Evolutionary conservation across 2,888 invertebrate species (phyloP).

Genomic region (Punctoribates punctum): DNA sequence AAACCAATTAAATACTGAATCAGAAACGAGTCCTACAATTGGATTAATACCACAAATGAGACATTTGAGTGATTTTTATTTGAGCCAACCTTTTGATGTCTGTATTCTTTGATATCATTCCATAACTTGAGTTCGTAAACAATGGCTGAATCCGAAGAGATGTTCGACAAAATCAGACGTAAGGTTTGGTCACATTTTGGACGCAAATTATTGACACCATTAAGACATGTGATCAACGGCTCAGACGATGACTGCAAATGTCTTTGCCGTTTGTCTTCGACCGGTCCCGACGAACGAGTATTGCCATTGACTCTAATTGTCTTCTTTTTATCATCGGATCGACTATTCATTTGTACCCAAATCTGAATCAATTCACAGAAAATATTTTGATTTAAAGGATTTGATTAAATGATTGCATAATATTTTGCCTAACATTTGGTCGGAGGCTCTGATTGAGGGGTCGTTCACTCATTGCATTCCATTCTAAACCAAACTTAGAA

Average conservation of each 20-base stretch:
- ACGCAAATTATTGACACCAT: constrained; percentile 32
- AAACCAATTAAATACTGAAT: constrained; percentile 42
- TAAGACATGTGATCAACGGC: neutral
- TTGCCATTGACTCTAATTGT: neutral
- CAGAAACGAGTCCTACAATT: constrained; percentile 30
- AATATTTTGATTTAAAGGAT: too few relatives aligned
- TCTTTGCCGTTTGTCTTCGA: neutral
- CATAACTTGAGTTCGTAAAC: constrained; percentile 54
- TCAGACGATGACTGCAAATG: neutral
- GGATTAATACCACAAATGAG: neutral
- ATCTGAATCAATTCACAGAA: too few relatives aligned
- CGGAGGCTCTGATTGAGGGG: too few relatives aligned
- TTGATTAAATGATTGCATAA: too few relatives aligned
- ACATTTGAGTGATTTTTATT: neutral
- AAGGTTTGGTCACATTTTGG: constrained; percentile 32
- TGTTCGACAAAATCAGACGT: constrained; percentile 21
- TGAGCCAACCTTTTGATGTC: constrained; percentile 24
- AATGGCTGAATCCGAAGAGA: neutral
- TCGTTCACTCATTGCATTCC: too few relatives aligned
- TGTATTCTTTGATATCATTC: constrained; percentile 41
- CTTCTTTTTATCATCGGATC: neutral
- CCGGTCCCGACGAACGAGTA: neutral
- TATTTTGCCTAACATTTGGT: too few relatives aligned
- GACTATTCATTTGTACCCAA: neutral
- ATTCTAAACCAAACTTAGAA: too few relatives aligned